Conservation (phyloP, 2,113 vertebrate genomes). For the Sinocyclocheilus anophthalmus region DNA sequence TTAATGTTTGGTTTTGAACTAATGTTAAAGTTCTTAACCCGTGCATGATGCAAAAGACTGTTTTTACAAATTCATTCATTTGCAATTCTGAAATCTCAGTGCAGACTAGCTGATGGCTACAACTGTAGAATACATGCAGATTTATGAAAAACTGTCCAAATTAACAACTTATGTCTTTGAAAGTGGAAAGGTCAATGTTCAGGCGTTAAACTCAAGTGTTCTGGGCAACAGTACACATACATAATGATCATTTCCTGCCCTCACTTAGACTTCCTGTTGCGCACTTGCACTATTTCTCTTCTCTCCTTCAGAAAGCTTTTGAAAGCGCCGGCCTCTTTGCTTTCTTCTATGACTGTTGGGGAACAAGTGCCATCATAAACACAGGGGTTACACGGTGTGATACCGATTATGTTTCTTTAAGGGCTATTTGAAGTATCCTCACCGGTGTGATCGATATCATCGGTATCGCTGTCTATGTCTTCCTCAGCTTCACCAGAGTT, state of each 20-base stretch:
- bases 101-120: background rate
- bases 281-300: conserved; percentile 77
- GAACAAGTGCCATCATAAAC: too few relatives aligned
- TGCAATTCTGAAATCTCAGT: background rate
- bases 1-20: background rate
- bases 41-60: background rate
- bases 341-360: conserved; percentile 83
- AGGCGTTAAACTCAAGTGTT: conserved; percentile 13
- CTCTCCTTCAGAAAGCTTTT: conserved; percentile 86
- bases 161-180: background rate
- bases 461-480: conserved; percentile 84
- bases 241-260: background rate
- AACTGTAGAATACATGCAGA: too few relatives aligned
- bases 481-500: conserved; percentile 78
- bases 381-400: background rate
- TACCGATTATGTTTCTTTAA: background rate
- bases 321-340: conserved; percentile 85
- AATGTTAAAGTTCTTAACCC: background rate
- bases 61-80: background rate
- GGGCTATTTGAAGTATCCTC: conserved; percentile 30
- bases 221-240: background rate
- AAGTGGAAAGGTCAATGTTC: background rate
- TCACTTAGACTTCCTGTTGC: conserved; percentile 65
- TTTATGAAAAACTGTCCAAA: too few relatives aligned
- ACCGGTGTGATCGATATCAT: conserved; percentile 92